phyloP scores from a whole-genome alignment of 2,888 invertebrate species.

The Orthonevra nobilis region DNA sequence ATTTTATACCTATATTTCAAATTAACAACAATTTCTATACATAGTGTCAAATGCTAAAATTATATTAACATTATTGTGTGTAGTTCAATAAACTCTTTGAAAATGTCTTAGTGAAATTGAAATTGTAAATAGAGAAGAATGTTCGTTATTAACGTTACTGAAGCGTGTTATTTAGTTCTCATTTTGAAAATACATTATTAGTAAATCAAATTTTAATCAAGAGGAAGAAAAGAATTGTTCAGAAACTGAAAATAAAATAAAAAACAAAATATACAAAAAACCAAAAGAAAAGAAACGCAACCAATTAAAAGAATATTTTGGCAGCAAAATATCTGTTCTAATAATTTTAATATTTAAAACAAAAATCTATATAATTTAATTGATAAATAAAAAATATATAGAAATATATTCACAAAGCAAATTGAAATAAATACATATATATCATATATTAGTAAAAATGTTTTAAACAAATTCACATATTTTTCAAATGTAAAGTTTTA shows the following conservation, averaged over 20 bases:
- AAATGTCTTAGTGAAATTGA: conserved; percentile 44
- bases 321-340: conserved; percentile 28
- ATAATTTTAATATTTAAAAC: conserved; percentile 47
- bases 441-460: conserved; percentile 38
- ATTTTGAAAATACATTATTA: conserved; percentile 8
- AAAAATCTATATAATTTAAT: conserved; percentile 1
- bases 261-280: conserved; percentile 13
- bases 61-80: conserved; percentile 52
- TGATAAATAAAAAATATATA: conserved; percentile 2
- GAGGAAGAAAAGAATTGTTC: conserved; percentile 13
- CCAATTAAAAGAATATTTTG: conserved; percentile 33
- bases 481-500: conserved; percentile 32
- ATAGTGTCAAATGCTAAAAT: conserved; percentile 37
- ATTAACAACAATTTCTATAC: conserved; percentile 30
- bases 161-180: conserved; percentile 16
- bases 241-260: conserved; percentile 11
- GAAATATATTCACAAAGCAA: background rate
- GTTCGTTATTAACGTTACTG: conserved; percentile 45
- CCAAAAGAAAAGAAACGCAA: no score
- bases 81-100: conserved; percentile 46
- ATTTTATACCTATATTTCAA: conserved; percentile 50
- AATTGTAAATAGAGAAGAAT: conserved; percentile 45
- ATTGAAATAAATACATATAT: conserved; percentile 10
- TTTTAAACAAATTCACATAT: conserved; percentile 51
- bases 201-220: conserved; percentile 7